Evolutionary conservation across 2,888 invertebrate genomes (phyloP), one percentile per base, ranked within the genome.

Genomic region (Ophraella communa): DNA sequence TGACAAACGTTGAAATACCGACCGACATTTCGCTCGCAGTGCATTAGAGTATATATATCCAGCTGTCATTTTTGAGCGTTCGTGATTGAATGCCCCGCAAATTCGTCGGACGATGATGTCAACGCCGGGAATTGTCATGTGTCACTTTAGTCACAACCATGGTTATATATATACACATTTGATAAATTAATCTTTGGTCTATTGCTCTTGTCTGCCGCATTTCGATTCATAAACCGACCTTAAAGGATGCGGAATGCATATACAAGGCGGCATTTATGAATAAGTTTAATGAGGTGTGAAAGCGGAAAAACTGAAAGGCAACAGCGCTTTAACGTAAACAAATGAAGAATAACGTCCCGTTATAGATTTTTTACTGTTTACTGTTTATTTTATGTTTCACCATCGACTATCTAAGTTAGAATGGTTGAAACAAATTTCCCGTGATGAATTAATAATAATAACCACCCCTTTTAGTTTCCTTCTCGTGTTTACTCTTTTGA

Each of bases 121-220:
- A 73, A 73, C 69, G 70, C 68, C 70, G 74, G 76, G 73, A 77
- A 76, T 76, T 76, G 77, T 77, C 77, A 73, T 74, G 73, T 75
- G 76, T 74, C 77, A 75, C 74, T 75, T 77, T 76, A 74, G 76
- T 76, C 76, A 76, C 72, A 71, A 70, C 69, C 77, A 77, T 75
- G 73, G 71, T 71, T 68, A 74, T 71, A n/a, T n/a, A n/a, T n/a
- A n/a, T n/a, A n/a, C n/a, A 72, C 73, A 74, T 75, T 73, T 75
- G 76, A 77, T 74, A 73, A 77, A 76, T 77, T 76, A 76, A 75
- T 76, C 69, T 56, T 56, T 47, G 60, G 55, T 60, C 62, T 53
- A 53, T 57, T 61, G 62, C 53, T 44, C 58, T 57, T 62, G 57
- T 52, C 62, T 58, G 53, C 53, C 39, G 35, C 27, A 49, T 35